Conservation (phyloP, 2,113 vertebrate species). For the Elachura formosa region DNA sequence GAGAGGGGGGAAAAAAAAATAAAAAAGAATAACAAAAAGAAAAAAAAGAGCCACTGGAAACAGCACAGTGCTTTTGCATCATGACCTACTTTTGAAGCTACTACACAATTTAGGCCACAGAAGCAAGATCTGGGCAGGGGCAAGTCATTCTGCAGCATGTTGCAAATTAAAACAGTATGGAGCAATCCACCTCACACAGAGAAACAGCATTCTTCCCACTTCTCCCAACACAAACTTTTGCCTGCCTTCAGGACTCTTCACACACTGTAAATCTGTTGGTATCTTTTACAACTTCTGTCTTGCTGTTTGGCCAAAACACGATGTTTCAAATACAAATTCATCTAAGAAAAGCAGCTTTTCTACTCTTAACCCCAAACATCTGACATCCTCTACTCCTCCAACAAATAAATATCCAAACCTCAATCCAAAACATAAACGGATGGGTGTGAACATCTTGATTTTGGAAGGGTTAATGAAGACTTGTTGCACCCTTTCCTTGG, state of each 20-base stretch:
- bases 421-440: background rate
- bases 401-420: background rate
- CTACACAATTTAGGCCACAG: background rate
- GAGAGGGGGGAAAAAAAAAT: too few species aligned
- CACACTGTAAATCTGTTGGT: background rate
- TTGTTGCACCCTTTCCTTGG: background rate
- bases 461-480: background rate
- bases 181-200: background rate
- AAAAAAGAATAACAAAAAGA: background rate
- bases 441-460: background rate
- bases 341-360: background rate
- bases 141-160: background rate
- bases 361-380: background rate
- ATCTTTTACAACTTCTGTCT: background rate
- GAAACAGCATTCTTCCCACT: background rate
- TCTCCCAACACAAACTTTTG: background rate
- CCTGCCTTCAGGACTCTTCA: background rate
- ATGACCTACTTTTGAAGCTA: slow-evolving; percentile 12
- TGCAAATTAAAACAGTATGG: background rate
- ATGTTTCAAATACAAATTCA: background rate
- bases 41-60: background rate
- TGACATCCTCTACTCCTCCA: background rate
- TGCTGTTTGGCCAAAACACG: background rate
- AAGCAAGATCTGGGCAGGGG: background rate
- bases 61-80: background rate